These are phyloP conservation scores for Papilio helenus DNA, from an alignment of 1,140 invertebrate species.

Conservation along the genomic window DNA sequence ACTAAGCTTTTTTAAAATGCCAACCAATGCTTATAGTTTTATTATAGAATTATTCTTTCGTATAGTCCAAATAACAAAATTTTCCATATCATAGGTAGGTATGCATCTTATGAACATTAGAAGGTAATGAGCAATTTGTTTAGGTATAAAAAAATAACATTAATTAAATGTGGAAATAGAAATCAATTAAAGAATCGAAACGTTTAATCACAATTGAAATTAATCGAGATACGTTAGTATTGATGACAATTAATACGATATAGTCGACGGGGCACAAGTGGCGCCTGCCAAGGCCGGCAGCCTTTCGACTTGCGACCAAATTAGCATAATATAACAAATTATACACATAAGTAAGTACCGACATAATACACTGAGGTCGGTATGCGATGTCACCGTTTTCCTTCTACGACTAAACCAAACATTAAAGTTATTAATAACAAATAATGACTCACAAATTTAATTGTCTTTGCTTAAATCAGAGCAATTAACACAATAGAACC, in stretches of 20 bases:
- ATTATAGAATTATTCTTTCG: background rate
- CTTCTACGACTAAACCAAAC: slow-evolving; percentile 20
- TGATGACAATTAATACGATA: slow-evolving; percentile 37
- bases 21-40: background rate
- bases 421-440: slow-evolving; percentile 24
- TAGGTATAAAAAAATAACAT: background rate
- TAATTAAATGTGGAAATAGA: background rate
- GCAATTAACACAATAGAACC: background rate
- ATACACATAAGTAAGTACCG: slow-evolving; percentile 41
- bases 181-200: background rate
- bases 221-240: slow-evolving; percentile 12
- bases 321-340: slow-evolving; percentile 71
- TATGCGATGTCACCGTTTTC: slow-evolving; percentile 33
- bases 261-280: slow-evolving; percentile 42
- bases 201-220: background rate
- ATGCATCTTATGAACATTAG: background rate
- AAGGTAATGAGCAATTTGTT: background rate
- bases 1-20: background rate
- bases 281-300: slow-evolving; percentile 68
- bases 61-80: background rate
- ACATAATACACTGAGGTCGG: slow-evolving; percentile 13
- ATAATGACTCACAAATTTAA: background rate
- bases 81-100: no score
- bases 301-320: slow-evolving; percentile 65
- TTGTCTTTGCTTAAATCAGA: background rate